These are phyloP conservation scores for Synanthedon vespiformis DNA, from an alignment of 2,888 invertebrate species.

Conservation along the genomic window DNA sequence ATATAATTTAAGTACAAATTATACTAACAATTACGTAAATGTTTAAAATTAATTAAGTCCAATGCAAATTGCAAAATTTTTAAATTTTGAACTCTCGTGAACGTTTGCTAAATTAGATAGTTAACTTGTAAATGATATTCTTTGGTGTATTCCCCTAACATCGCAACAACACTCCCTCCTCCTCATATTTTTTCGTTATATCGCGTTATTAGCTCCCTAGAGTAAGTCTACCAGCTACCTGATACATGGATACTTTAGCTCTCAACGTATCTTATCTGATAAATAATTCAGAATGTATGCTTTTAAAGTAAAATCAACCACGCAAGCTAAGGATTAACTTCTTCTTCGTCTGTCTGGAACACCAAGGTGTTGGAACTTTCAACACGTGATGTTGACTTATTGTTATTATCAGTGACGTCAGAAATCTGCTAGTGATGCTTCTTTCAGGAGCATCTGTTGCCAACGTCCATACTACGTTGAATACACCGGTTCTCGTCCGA, in stretches of 20 bases:
- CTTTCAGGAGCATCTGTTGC: background rate
- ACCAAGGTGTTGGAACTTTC: no score
- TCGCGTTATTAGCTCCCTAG: slow-evolving; percentile 11
- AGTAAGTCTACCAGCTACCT: slow-evolving; percentile 10
- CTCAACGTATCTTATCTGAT: slow-evolving; percentile 1
- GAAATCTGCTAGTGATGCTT: no score
- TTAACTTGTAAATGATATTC: no score
- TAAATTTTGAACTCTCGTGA: no score
- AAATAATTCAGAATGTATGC: background rate
- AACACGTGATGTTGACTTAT: slow-evolving; percentile 17
- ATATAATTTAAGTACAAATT: no score
- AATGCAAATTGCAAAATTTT: no score
- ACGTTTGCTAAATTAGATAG: no score
- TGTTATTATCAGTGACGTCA: background rate
- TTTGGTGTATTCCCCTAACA: slow-evolving; percentile 7
- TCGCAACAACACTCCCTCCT: slow-evolving; percentile 4
- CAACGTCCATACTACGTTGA: slow-evolving; percentile 19
- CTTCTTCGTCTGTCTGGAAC: slow-evolving; percentile 10
- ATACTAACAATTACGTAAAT: no score
- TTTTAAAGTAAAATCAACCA: no score
- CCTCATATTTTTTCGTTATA: slow-evolving; percentile 11
- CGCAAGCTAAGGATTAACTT: no score
- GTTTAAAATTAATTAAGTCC: no score
- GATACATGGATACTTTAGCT: slow-evolving; percentile 8
- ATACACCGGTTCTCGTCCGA: slow-evolving; percentile 21